Base-by-base conservation (phyloP, 2,113 vertebrate species). In the Neotoma lepida region DNA sequence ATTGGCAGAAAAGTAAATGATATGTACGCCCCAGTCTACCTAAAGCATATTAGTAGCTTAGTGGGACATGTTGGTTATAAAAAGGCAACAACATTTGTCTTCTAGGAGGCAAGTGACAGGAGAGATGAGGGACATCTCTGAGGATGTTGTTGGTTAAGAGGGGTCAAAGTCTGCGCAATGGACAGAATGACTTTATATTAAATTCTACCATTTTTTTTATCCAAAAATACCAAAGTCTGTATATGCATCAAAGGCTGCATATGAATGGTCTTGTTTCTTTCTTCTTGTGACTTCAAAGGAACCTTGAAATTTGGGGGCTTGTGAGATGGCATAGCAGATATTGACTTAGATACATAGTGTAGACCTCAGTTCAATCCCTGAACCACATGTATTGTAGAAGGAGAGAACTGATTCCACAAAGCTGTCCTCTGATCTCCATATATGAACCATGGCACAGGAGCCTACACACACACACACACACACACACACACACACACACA, bases 231-330 rank as follows among this genome's bases (percentile, higher is more conserved):
- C 49, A 10, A 92, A 89, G 41, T 49, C 61, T 51, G 33, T 71
- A 54, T 0, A 46, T 3, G n/a, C 1, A 64, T 0, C 28, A 33
- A 90, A 89, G 41, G 61, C 54, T 51, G 35, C 61, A 54, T 1
- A 46, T 2, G n/a, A 0, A 63, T 1, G 5, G 41, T 41, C 35
- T 89, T 41, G 9, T 88, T 87, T 86, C 64, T 88, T 93, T 51
- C 91, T 91, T 68, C 86, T 71, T 91, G 58, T 94, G n/a, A 89
- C 49, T 88, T 95, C 56, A 81, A 63, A 85, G 56, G 41, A 30
- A 84, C 24, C 80, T 39, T 61, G 80, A 84, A 41, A 44, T 41
- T 30, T 44, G 39, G 26, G 54, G 35, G 24, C 80, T 44, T 13
- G n/a, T 17, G n/a, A 44, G 39, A 63, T 15, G 24, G 58, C 13